Evolutionary conservation across 2,113 vertebrate genomes (phyloP), one percentile per base, ranked within the genome.

Genomic region (Myiopsitta monachus): DNA sequence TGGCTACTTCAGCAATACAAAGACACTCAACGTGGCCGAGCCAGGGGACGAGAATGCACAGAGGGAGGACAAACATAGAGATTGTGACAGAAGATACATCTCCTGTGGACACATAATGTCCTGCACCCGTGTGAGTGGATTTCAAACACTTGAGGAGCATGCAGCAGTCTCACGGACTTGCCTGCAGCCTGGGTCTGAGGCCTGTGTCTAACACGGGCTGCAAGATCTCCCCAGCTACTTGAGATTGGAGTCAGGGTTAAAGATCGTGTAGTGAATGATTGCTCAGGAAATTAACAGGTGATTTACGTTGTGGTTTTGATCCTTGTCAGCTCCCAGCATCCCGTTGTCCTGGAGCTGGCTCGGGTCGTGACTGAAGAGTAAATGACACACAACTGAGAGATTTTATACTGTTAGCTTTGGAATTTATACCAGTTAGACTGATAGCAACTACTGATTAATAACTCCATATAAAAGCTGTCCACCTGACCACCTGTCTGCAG

Each of bases 101-200:
- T 30, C 99, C 99, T 1, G 97, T 98, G 9, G 99, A 99, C 97
- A 99, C 99, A 98, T 99, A 99, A 98, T 98, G 86, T 39, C 92
- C 93, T 18, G 31, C 52, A 14, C 59, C 76, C 9, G 21, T 26
- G 83, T 92, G 77, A 95, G 92, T 49, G 96, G 93, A 95, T 98
- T 95, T 96, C 33, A 84, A 78, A 89, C 88, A 47, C 89, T 96
- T 82, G n/a, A 94, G 18, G 83, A 97, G 97, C 97, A 81, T 95
- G 97, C 96, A 82, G 97, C 97, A 80, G 95, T 95, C 97, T 96
- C 83, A 83, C 44, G 96, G 97, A 95, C 90, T 95, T 87, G 98
- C 99, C 98, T 93, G 95, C 95, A 96, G 96, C 94, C 97, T 96
- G 95, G 98, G 98, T 98, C 98, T 90, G 85, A 88, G 98, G 95